Evolutionary conservation across 1,140 invertebrate genomes (phyloP), one percentile per base, ranked within the genome.

Genomic region (Pogonognathellus flavescens): DNA sequence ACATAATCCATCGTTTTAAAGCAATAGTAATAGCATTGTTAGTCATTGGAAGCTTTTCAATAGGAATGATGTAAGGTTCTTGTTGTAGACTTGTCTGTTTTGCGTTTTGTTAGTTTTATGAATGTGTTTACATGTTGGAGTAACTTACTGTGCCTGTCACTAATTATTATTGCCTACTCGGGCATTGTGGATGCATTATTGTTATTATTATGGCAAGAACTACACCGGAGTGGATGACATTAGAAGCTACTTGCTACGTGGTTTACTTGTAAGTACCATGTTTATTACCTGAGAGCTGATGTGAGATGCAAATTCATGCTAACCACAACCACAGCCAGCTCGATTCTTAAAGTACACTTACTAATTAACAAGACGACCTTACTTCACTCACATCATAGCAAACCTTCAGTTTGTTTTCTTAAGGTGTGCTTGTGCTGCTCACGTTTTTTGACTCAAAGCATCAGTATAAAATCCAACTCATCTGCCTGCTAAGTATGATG

Each of bases 111-210:
- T 66, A 14, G 62, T 66, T 41, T 41, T 41, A 41, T 41, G 31
- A 41, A 41, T 41, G 31, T 41, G 31, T 41, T 41, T 41, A 41
- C 31, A 41, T 41, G 31, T 41, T 41, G 11, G 10, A 57, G 53
- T 57, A 57, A 57, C n/a, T 13, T 57, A 57, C 31, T 72, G 66
- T 22, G 31, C 41, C 31, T 76, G 70, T 16, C 70, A 49, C 41
- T 76, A 76, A 76, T 76, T 76, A 76, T 76, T 76, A 76, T 76
- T 76, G 49, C 70, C 70, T 76, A 76, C 70, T 76, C n/a, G 70
- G 31, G 70, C 70, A 76, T 76, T 76, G 49, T 76, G 70, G 70
- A 41, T 76, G 41, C 70, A 50, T 76, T 76, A 76, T 76, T 76
- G 49, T 76, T 76, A 76, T 76, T 76, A 31, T 76, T 76, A 76